phyloP scores from a whole-genome alignment of 2,888 invertebrate species.

The Callinectes sapidus region DNA sequence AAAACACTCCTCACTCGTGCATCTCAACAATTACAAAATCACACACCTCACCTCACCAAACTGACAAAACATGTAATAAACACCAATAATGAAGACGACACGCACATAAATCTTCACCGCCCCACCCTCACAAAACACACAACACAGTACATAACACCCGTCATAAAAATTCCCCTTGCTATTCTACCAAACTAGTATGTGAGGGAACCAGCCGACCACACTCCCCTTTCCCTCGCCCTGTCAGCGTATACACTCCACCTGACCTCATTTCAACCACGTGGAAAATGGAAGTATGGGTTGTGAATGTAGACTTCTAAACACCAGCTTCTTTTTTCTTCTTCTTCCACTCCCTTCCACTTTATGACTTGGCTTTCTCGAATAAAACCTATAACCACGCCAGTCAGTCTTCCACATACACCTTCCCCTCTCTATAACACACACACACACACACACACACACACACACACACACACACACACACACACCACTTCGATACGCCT shows the following conservation, averaged over 20 bases:
- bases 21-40: no score
- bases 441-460: neutral
- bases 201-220: neutral
- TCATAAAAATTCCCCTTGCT: neutral
- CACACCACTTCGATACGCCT: neutral
- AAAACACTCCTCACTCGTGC: no score
- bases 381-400: neutral
- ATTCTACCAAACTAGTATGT: neutral
- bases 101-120: neutral
- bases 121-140: neutral
- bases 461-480: neutral
- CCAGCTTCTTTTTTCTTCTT: neutral
- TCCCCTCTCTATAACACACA: neutral
- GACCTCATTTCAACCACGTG: neutral
- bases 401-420: neutral
- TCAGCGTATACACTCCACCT: neutral
- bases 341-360: neutral
- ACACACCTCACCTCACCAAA: no score
- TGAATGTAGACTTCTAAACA: neutral
- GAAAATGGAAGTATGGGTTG: neutral
- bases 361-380: neutral
- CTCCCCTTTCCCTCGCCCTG: neutral
- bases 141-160: neutral
- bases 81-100: neutral
- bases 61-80: no score